Percentiles rank a stretch among this genome's conserved stretches.
These are phyloP conservation scores for Mionectes olivaceus DNA, from an alignment of 2,797 vertebrate genomes.

Conservation along the genomic window DNA sequence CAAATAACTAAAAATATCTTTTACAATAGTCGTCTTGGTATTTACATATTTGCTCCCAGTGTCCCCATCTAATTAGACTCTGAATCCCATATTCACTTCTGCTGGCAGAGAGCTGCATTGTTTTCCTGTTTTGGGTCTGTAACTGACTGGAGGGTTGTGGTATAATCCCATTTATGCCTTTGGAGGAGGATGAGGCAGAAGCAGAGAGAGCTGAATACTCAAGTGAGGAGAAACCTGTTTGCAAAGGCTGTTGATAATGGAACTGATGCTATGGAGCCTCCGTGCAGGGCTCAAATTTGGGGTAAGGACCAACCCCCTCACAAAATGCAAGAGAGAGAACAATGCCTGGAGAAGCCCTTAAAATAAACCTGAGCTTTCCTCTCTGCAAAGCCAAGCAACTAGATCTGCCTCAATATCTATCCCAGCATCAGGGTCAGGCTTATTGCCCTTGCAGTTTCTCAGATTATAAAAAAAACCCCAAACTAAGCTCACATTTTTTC, in stretches of 20 bases:
- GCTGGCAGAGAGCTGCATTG: constrained; percentile 15
- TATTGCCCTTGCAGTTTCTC: not conserved
- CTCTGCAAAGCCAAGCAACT: not conserved
- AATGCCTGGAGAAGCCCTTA: not conserved
- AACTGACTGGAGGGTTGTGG: not conserved
- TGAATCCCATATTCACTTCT: not conserved
- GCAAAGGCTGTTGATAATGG: not conserved
- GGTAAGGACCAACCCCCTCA: not conserved
- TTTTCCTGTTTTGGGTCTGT: not conserved
- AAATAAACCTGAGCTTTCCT: not conserved
- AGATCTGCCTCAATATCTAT: not conserved
- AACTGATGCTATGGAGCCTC: not conserved
- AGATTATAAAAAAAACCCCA: not conserved
- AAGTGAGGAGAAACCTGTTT: not conserved
- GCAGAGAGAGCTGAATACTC: not conserved
- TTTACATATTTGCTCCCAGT: constrained; percentile 50
- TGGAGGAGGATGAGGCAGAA: not conserved
- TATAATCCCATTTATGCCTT: constrained; percentile 3
- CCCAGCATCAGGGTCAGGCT: not conserved
- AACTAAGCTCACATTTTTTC: not conserved
- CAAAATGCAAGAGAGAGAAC: not conserved
- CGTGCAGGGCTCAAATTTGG: not conserved
- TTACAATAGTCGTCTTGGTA: constrained; percentile 6
- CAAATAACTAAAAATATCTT: constrained; percentile 33
- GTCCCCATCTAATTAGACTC: constrained; percentile 53